phyloP scores from a whole-genome alignment of 2,797 vertebrate species.

The Enteromius radiatus region DNA sequence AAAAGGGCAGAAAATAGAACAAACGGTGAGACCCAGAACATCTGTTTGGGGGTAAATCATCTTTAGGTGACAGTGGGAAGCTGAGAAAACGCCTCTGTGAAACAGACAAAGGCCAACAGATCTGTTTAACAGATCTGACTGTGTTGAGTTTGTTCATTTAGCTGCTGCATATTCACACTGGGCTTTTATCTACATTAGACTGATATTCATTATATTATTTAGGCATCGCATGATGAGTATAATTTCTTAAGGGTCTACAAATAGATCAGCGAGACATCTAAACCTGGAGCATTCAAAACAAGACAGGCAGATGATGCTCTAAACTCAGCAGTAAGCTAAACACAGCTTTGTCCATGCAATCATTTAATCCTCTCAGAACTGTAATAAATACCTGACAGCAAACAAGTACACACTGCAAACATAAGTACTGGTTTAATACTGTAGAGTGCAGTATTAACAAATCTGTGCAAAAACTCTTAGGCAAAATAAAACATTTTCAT shows the following conservation, averaged over 20 bases:
- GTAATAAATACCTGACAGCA: slow-evolving; percentile 59
- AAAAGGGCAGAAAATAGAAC: slow-evolving; percentile 72
- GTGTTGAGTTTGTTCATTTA: slow-evolving; percentile 62
- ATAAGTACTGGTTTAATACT: slow-evolving; percentile 38
- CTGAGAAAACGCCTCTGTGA: slow-evolving; percentile 65
- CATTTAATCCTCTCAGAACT: slow-evolving; percentile 61
- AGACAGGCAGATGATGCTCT: slow-evolving; percentile 50
- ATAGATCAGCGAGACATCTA: neutral
- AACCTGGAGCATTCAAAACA: slow-evolving; percentile 21
- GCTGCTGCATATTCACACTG: slow-evolving; percentile 50
- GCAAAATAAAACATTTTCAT: neutral
- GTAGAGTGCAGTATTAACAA: neutral
- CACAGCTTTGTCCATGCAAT: slow-evolving; percentile 59
- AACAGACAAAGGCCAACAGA: slow-evolving; percentile 68
- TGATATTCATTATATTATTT: slow-evolving; percentile 8
- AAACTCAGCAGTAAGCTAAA: slow-evolving; percentile 60
- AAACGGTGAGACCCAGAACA: slow-evolving; percentile 71
- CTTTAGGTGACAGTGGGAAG: slow-evolving; percentile 71
- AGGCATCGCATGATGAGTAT: neutral
- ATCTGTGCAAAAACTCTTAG: neutral
- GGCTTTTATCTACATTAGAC: slow-evolving; percentile 7
- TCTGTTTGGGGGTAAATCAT: slow-evolving; percentile 79
- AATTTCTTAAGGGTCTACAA: slow-evolving; percentile 6
- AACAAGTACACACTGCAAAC: slow-evolving; percentile 43
- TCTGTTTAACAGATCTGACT: slow-evolving; percentile 55